Evolutionary conservation across 2,797 vertebrate genomes (phyloP).

Genomic region (Sylvia borin): DNA sequence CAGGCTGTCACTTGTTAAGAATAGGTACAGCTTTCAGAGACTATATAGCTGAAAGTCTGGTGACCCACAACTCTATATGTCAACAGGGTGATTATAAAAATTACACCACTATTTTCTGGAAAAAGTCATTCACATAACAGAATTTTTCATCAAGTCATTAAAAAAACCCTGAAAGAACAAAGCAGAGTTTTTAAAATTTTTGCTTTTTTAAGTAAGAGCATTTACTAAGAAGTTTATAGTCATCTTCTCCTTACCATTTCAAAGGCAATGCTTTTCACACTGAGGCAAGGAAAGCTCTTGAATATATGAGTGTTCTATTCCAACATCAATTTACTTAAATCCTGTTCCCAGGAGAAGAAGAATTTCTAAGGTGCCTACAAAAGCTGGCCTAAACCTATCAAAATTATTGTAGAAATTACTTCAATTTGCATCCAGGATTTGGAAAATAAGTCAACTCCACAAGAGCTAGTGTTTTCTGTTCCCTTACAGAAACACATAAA

Average conservation of each 20-base stretch:
- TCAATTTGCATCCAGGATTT: neutral
- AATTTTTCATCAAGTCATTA: neutral
- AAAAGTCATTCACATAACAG: neutral
- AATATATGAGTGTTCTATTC: neutral
- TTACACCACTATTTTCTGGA: neutral
- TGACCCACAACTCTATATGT: rapidly evolving
- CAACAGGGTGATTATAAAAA: neutral
- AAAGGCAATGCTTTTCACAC: neutral
- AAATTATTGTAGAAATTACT: neutral
- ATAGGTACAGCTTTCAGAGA: neutral
- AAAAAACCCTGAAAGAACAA: neutral
- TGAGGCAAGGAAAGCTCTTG: neutral
- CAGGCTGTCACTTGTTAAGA: neutral
- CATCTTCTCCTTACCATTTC: neutral
- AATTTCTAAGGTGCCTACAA: neutral
- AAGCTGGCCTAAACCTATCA: neutral
- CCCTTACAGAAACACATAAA: neutral
- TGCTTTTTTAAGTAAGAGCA: neutral
- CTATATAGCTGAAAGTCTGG: neutral
- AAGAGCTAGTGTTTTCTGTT: neutral
- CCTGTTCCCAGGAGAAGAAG: neutral
- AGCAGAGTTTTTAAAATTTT: neutral
- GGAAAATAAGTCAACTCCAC: neutral
- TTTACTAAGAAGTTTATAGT: neutral
- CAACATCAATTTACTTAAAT: neutral